Evolutionary conservation across 2,113 vertebrate genomes (phyloP).

Genomic region (Chrysochloris asiatica): DNA sequence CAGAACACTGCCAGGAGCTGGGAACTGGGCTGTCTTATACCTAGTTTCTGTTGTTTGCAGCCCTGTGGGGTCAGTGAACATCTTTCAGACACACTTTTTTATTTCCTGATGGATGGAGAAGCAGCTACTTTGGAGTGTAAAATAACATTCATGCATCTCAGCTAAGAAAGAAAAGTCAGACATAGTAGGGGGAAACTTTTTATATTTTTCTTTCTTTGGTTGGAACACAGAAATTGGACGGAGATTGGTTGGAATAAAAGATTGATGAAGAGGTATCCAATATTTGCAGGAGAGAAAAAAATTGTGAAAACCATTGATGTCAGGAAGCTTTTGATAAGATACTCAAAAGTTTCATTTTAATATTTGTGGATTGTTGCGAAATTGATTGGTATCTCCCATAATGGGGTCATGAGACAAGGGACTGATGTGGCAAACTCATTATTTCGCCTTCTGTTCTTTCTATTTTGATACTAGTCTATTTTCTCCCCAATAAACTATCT

Average conservation of each 20-base stretch:
- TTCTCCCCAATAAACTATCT: constrained; percentile 14
- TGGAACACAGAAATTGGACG: constrained; percentile 81
- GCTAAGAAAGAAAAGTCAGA: constrained; percentile 65
- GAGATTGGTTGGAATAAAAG: constrained; percentile 84
- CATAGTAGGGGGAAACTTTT: constrained; percentile 29
- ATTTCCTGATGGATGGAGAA: constrained; percentile 77
- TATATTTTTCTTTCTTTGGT: constrained; percentile 71
- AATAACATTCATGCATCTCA: constrained; percentile 80
- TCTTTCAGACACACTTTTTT: constrained; percentile 76
- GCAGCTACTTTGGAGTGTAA: constrained; percentile 76
- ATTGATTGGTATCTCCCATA: constrained; percentile 75
- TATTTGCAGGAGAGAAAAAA: constrained; percentile 79
- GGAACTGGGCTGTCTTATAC: constrained; percentile 46
- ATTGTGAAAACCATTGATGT: constrained; percentile 83
- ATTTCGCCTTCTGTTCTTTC: constrained; percentile 74
- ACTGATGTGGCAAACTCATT: constrained; percentile 82
- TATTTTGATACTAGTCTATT: constrained; percentile 78
- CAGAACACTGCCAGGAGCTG: no score
- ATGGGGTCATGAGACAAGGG: constrained; percentile 82
- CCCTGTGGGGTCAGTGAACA: constrained; percentile 61
- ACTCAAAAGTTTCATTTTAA: constrained; percentile 82
- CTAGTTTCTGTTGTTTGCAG: constrained; percentile 60
- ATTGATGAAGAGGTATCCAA: constrained; percentile 83
- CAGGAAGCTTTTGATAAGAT: constrained; percentile 83
- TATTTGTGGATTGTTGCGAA: constrained; percentile 82